Percentiles rank a stretch among this genome's conserved stretches.
Evolutionary conservation across 2,888 invertebrate genomes (phyloP).

Genomic region (Chrysolina americana): DNA sequence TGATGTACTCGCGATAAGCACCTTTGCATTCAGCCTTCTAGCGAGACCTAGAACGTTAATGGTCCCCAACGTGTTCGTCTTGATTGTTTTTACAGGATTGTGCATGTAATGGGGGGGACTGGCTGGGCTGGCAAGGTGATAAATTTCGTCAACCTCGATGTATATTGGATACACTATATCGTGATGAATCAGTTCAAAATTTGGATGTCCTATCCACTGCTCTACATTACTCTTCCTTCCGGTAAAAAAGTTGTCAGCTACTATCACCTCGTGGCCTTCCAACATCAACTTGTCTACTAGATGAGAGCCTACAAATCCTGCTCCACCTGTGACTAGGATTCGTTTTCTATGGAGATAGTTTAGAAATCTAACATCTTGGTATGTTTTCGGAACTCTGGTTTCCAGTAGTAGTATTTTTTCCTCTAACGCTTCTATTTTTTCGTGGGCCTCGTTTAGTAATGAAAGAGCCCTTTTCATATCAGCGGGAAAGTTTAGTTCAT

Average conservation of each 20-base stretch:
- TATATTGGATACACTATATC: conserved; percentile 98
- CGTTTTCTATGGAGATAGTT: conserved; percentile 94
- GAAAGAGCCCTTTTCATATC: conserved; percentile 55
- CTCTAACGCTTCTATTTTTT: conserved; percentile 78
- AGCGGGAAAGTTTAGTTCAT: conserved; percentile 53
- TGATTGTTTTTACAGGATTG: conserved; percentile 99
- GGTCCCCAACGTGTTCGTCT: conserved; percentile 97
- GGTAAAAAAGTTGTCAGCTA: conserved; percentile 98
- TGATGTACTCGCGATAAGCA: conserved; percentile 97
- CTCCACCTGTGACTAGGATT: conserved; percentile 96
- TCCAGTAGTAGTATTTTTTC: conserved; percentile 82
- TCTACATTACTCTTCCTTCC: conserved; percentile 97
- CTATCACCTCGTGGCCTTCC: conserved; percentile 96
- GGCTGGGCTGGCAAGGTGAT: conserved; percentile 98
- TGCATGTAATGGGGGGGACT: conserved; percentile 99
- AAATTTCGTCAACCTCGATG: conserved; percentile 98
- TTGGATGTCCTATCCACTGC: conserved; percentile 99
- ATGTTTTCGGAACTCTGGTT: conserved; percentile 83
- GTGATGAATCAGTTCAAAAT: conserved; percentile 98
- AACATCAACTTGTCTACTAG: conserved; percentile 96
- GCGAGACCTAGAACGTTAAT: conserved; percentile 96
- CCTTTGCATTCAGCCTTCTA: conserved; percentile 91
- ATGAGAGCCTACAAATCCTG: conserved; percentile 99
- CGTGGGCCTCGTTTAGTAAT: conserved; percentile 74
- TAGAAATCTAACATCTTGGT: conserved; percentile 91